Percentiles rank a stretch among this genome's conserved stretches.
Evolutionary conservation across 1,140 invertebrate species (phyloP).

Genomic region (Drosophila simulans): DNA sequence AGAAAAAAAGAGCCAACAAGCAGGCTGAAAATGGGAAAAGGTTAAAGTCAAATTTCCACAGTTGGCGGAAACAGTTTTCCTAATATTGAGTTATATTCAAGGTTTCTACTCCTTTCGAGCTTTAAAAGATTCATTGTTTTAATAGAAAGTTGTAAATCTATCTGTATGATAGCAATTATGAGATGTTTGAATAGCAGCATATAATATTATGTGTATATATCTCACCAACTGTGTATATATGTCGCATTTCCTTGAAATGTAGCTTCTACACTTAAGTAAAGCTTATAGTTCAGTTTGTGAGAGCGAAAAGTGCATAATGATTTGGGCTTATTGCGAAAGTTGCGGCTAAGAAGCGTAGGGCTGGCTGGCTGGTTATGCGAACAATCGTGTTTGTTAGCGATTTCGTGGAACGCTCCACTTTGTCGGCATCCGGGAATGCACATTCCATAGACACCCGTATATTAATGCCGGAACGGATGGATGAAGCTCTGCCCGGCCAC

Average conservation of each 20-base stretch:
- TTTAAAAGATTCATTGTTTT: too few relatives aligned
- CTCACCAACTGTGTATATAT: too few relatives aligned
- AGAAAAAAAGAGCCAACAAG: constrained; percentile 9
- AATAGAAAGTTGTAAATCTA: too few relatives aligned
- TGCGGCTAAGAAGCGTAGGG: background rate
- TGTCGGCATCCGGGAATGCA: constrained; percentile 31
- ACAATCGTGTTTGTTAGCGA: constrained; percentile 36
- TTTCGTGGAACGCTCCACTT: constrained; percentile 23
- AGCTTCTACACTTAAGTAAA: background rate
- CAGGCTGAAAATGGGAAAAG: constrained; percentile 12
- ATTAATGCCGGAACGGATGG: constrained; percentile 24
- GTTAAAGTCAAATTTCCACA: constrained; percentile 8
- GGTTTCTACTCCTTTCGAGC: too few relatives aligned
- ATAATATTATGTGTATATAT: too few relatives aligned
- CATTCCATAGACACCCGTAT: constrained; percentile 13
- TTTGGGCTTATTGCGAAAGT: background rate
- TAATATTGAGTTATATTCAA: background rate
- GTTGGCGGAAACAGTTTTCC: background rate
- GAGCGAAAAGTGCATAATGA: background rate
- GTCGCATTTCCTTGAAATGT: background rate
- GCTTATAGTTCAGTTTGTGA: background rate
- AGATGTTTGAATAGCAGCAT: too few relatives aligned
- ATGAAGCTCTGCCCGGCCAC: constrained; percentile 33
- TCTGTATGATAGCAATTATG: too few relatives aligned
- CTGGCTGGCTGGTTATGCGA: constrained; percentile 1